These are phyloP conservation scores for Macrophya annulata DNA, from an alignment of 2,888 invertebrate genomes.

Conservation along the genomic window DNA sequence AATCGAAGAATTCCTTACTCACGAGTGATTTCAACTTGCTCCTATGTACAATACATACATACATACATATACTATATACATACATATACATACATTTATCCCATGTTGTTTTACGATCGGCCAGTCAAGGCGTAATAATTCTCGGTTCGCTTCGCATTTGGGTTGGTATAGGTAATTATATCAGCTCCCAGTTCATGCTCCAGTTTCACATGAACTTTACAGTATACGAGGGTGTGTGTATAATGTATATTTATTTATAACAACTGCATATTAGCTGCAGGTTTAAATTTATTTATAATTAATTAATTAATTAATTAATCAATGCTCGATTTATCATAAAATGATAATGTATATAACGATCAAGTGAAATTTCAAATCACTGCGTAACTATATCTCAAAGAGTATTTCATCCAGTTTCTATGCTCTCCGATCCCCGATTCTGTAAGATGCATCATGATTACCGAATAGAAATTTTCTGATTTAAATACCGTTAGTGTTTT, in stretches of 20 bases:
- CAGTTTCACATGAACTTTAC: slow-evolving; percentile 9
- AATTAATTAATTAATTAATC: too few species aligned
- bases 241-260: too few species aligned
- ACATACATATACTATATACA: neutral
- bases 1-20: slow-evolving; percentile 5
- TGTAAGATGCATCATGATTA: neutral
- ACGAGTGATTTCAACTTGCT: neutral
- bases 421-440: neutral
- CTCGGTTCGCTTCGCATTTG: slow-evolving; percentile 49
- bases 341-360: too few species aligned
- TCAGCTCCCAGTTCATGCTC: slow-evolving; percentile 2
- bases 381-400: neutral
- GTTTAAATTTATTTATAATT: too few species aligned
- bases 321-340: too few species aligned
- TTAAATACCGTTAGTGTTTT: neutral
- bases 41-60: neutral
- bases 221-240: neutral
- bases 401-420: neutral
- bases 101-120: slow-evolving; percentile 44
- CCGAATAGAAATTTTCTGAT: slow-evolving; percentile 42
- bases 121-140: slow-evolving; percentile 46
- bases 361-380: too few species aligned
- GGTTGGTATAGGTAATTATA: slow-evolving; percentile 20
- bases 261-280: neutral
- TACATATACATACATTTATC: too few species aligned